A percentile compares a stretch with the other conserved stretches of the same genome.
Conservation (phyloP, 2,888 invertebrate genomes). For the Tetragonisca angustula region DNA sequence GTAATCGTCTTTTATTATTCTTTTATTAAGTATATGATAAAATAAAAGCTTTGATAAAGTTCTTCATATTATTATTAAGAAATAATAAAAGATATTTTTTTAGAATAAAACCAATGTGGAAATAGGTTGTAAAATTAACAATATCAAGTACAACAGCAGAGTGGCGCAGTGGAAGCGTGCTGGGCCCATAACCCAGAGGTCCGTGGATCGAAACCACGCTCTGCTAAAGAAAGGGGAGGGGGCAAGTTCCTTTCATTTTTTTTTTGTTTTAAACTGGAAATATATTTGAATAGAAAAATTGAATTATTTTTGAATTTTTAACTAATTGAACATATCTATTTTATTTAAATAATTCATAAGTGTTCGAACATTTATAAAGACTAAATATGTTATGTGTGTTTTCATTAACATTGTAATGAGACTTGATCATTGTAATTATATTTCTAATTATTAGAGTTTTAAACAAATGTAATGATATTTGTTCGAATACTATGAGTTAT, state of each 20-base stretch:
- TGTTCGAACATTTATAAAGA: too few species aligned
- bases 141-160: constrained; percentile 12
- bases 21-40: background rate
- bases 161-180: constrained; percentile 72
- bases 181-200: constrained; percentile 72
- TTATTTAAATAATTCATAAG: background rate
- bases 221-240: constrained; percentile 40
- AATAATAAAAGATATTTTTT: background rate
- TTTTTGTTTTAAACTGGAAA: background rate
- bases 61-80: background rate
- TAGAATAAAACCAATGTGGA: background rate
- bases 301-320: background rate
- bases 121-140: background rate
- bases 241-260: background rate
- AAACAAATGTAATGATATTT: too few species aligned
- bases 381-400: too few species aligned
- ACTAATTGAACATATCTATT: background rate
- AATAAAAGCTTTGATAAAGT: background rate
- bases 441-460: too few species aligned
- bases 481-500: background rate
- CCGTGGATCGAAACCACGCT: constrained; percentile 71
- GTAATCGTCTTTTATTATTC: background rate
- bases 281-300: background rate
- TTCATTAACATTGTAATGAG: too few species aligned
- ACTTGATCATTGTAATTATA: too few species aligned